Base-by-base conservation (phyloP, 2,113 vertebrate genomes). In the Carassius gibelio region DNA sequence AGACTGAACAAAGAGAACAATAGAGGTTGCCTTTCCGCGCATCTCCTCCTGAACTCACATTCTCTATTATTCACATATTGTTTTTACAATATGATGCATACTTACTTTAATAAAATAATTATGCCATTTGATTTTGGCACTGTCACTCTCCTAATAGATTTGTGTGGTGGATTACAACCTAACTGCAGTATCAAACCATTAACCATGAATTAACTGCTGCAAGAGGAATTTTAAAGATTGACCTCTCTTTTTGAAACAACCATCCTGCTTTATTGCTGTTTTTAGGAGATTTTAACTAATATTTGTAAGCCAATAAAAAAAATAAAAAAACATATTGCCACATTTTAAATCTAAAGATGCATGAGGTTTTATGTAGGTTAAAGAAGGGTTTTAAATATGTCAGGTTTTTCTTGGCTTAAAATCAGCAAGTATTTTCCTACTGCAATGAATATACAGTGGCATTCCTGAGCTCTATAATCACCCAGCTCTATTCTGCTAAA, bases 151-250 rank as follows among this genome's bases (percentile, higher is more conserved):
- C 23, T n/a, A 48, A 61, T 26, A 68, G 11, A 17, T 19, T 68
- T 61, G 34, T 11, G 19, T 38, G n/a, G 61, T 1, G 3, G 52
- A 66, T 82, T 36, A 69, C 30, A 77, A 62, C 64, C 19, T 61
- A n/a, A 71, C 2, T 30, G 2, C 17, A 21, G 66, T 86, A 30
- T 84, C 57, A 88, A 84, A 86, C 62, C 66, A 82, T 75, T 91
- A 90, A 89, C 90, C 48, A 59, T 6, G 50, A 74, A 45, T 61
- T 74, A 45, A 34, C 57, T 48, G 10, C 1, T 26, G 17, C 2
- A 42, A 75, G n/a, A 50, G 8, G 19, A 23, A 64, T 52, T 64
- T 21, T 17, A 26, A 8, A 45, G 30, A 75, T 61, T 17, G 8
- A 14, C 34, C 48, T 52, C 7, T 62, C 21, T 52, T 76, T 74